Evolutionary conservation across 2,113 vertebrate genomes (phyloP).

Genomic region (Hyla sarda): DNA sequence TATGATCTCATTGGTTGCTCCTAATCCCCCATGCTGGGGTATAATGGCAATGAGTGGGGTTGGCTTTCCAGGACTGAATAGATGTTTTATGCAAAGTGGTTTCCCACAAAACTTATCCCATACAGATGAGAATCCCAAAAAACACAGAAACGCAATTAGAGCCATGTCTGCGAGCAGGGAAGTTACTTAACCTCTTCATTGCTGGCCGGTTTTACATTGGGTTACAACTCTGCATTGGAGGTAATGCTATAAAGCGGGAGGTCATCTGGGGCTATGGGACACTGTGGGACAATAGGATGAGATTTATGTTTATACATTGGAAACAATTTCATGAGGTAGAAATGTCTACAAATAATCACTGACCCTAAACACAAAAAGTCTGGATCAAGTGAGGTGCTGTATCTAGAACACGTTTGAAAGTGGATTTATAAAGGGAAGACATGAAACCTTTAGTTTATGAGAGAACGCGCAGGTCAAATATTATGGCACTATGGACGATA

Average conservation of each 20-base stretch:
- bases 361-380: background rate
- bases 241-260: background rate
- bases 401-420: background rate
- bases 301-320: background rate
- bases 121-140: conserved; percentile 51
- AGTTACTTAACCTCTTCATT: conserved; percentile 25
- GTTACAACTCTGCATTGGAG: background rate
- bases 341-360: background rate
- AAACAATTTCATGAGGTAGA: background rate
- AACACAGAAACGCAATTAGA: conserved; percentile 30
- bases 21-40: conserved; percentile 59
- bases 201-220: background rate
- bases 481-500: background rate
- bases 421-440: background rate
- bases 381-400: too few species aligned
- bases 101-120: conserved; percentile 60
- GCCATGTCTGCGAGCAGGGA: background rate
- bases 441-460: background rate
- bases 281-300: background rate
- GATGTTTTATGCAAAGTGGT: conserved; percentile 43
- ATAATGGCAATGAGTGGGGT: conserved; percentile 44
- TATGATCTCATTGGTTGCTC: conserved; percentile 56
- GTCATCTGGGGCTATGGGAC: background rate
- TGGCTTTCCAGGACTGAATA: conserved; percentile 49
- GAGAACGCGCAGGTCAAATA: background rate